These are phyloP conservation scores for Meteorus cinctellus DNA, from an alignment of 2,888 invertebrate species.

Conservation along the genomic window DNA sequence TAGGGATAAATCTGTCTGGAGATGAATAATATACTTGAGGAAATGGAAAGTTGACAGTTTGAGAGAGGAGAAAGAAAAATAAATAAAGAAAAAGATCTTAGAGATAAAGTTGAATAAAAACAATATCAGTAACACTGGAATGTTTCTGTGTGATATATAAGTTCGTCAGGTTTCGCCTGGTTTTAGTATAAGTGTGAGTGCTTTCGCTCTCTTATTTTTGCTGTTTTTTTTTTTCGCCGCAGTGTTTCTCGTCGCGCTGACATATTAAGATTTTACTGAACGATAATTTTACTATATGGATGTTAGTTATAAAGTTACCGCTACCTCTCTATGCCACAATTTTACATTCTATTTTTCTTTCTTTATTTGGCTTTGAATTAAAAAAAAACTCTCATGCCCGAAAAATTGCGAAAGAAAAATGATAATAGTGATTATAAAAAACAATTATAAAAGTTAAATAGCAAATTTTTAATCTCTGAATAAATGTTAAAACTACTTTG, in stretches of 20 bases:
- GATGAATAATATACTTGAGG: background rate
- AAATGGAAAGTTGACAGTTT: conserved; percentile 22
- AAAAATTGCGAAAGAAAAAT: background rate
- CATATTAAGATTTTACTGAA: conserved; percentile 63
- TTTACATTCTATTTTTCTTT: background rate
- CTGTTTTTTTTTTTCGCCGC: no score
- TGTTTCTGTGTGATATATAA: no score
- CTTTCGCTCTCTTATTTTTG: no score
- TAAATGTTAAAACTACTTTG: no score
- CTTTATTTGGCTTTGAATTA: background rate
- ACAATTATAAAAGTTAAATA: no score
- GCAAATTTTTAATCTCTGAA: no score
- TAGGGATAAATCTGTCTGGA: background rate
- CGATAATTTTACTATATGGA: conserved; percentile 57
- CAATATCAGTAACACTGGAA: no score
- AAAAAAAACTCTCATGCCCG: no score
- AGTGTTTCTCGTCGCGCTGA: conserved; percentile 42
- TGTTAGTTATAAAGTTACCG: conserved; percentile 60
- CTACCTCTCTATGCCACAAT: background rate
- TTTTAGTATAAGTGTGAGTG: background rate
- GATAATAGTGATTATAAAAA: no score
- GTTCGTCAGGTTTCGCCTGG: no score
- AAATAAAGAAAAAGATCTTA: background rate
- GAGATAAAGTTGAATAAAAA: background rate
- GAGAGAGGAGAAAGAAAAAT: background rate